Evolutionary conservation across 2,888 invertebrate species (phyloP).

Genomic region (Itoplectis maculator): DNA sequence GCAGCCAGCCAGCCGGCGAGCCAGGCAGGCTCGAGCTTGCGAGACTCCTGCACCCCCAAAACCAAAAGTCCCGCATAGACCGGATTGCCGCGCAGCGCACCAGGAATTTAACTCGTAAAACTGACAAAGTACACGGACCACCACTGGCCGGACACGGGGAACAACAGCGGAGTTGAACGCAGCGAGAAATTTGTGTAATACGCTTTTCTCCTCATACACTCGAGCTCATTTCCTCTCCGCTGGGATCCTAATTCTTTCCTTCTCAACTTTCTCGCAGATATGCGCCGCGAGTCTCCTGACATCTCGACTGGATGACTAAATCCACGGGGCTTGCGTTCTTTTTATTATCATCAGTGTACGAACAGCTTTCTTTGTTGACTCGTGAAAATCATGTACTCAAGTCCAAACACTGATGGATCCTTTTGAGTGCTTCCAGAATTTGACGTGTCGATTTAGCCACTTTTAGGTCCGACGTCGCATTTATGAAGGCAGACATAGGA

Average conservation of each 20-base stretch:
- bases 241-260: constrained; percentile 5
- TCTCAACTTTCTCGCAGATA: constrained; percentile 12
- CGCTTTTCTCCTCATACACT: constrained; percentile 41
- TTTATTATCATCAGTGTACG: not conserved
- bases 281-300: not conserved
- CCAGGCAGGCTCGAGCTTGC: constrained; percentile 28
- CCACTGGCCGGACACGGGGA: constrained; percentile 43
- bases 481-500: no score
- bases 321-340: not conserved
- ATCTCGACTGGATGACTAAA: not conserved
- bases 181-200: constrained; percentile 52
- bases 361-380: not conserved
- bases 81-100: constrained; percentile 51
- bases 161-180: constrained; percentile 22
- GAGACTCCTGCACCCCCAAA: constrained; percentile 34
- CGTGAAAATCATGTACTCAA: not conserved
- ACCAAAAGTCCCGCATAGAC: constrained; percentile 60
- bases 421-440: no score
- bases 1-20: constrained; percentile 18
- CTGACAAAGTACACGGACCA: constrained; percentile 56
- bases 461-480: no score
- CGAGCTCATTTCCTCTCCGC: constrained; percentile 19
- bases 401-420: no score
- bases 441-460: no score
- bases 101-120: constrained; percentile 62